phyloP scores from a whole-genome alignment of 2,888 invertebrate genomes.

The Morpho helenor region DNA sequence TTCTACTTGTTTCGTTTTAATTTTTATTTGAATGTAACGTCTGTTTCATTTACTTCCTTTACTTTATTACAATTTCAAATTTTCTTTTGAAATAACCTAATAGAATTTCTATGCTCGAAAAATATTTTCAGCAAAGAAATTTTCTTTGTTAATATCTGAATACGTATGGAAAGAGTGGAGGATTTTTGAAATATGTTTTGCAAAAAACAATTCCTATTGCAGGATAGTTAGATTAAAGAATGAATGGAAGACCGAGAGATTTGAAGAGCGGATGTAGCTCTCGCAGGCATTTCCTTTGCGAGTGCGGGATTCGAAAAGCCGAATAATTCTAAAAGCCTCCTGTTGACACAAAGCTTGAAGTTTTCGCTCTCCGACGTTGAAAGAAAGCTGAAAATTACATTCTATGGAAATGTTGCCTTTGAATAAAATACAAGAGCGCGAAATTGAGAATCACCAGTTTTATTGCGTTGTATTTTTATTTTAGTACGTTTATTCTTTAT shows the following conservation, averaged over 20 bases:
- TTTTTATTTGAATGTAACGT: too few species aligned
- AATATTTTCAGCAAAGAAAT: conserved; percentile 13
- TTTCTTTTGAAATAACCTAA: conserved; percentile 1
- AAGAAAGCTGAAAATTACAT: conserved; percentile 32
- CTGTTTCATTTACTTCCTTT: too few species aligned
- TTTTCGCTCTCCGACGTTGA: conserved; percentile 30
- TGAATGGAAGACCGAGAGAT: conserved; percentile 24
- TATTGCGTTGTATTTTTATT: conserved; percentile 13
- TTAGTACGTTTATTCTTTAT: not conserved
- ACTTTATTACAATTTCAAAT: too few species aligned
- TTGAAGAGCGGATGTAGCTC: conserved; percentile 20
- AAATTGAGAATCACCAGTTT: conserved; percentile 27
- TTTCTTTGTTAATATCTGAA: conserved; percentile 16
- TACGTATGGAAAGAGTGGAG: conserved; percentile 10
- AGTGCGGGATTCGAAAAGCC: conserved; percentile 29
- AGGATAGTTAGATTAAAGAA: conserved; percentile 27
- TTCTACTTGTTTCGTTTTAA: too few species aligned
- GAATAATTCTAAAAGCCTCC: conserved; percentile 31
- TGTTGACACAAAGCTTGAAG: conserved; percentile 32
- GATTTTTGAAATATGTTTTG: conserved; percentile 11
- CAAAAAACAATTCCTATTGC: conserved; percentile 24
- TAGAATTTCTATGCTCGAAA: conserved; percentile 1
- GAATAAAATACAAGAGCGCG: conserved; percentile 26
- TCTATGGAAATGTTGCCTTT: conserved; percentile 28
- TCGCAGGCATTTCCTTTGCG: conserved; percentile 26